A percentile compares a stretch with the other conserved stretches of the same genome.
Evolutionary conservation across 2,888 invertebrate genomes (phyloP).

Genomic region (Rhimphoctona megacephalus): DNA sequence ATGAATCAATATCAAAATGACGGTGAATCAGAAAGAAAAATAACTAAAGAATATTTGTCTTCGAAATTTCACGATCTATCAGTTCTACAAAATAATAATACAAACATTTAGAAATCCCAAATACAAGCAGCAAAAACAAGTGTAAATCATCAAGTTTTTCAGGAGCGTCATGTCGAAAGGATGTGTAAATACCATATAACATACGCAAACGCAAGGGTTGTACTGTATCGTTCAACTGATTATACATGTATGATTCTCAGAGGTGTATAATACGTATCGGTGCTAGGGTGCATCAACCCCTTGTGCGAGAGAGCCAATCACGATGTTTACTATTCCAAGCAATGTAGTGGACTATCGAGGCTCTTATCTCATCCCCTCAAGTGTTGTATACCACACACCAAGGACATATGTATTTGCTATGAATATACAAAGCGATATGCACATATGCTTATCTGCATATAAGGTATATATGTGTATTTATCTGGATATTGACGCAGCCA

Average conservation of each 20-base stretch:
- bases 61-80: not conserved
- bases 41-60: not conserved
- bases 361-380: slow-evolving; percentile 43
- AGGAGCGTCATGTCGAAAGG: not conserved
- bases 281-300: slow-evolving; percentile 64
- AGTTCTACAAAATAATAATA: not conserved
- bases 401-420: slow-evolving; percentile 38
- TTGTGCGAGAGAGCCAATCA: slow-evolving; percentile 66
- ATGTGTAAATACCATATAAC: not conserved
- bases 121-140: not conserved
- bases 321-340: slow-evolving; percentile 66
- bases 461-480: not conserved
- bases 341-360: slow-evolving; percentile 48
- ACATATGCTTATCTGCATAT: not conserved
- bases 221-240: slow-evolving; percentile 15
- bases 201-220: not conserved
- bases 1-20: not conserved
- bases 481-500: not conserved
- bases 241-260: slow-evolving; percentile 32
- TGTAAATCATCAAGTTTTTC: not conserved
- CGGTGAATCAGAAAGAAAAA: not conserved
- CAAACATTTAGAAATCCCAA: not conserved
- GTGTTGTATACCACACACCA: slow-evolving; percentile 9
- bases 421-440: slow-evolving; percentile 13
- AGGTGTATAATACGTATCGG: slow-evolving; percentile 17